Conservation (phyloP, 2,797 vertebrate genomes). For the Rhabdomys pumilio region DNA sequence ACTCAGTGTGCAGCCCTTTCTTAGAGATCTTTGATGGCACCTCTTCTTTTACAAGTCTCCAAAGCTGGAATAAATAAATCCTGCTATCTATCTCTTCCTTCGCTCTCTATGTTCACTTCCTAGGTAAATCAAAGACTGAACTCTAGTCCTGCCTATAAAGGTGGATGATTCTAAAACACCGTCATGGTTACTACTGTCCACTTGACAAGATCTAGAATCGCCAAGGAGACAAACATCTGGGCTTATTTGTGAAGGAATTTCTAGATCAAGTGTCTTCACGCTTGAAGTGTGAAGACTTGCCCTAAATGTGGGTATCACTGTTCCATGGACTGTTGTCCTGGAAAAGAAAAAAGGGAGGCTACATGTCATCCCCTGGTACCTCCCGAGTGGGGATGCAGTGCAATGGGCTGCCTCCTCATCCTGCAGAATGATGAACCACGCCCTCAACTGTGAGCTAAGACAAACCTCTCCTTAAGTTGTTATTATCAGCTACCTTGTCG, state of each 20-base stretch:
- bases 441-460: background rate
- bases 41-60: conserved; percentile 24
- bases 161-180: conserved; percentile 10
- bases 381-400: background rate
- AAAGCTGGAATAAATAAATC: background rate
- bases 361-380: too few species aligned
- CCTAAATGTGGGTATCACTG: background rate
- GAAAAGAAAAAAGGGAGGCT: background rate
- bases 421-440: background rate
- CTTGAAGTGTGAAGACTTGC: background rate
- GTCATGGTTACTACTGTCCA: background rate
- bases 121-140: background rate
- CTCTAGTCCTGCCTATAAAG: background rate
- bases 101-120: conserved; percentile 3
- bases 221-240: background rate
- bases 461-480: background rate
- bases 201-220: background rate
- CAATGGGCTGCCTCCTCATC: background rate
- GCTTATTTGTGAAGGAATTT: background rate
- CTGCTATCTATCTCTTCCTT: background rate
- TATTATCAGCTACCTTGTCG: background rate
- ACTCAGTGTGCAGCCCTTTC: conserved; percentile 17
- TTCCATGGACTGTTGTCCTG: background rate
- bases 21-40: background rate
- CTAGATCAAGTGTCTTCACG: background rate